Evolutionary conservation across 2,888 invertebrate species (phyloP), one percentile per base, ranked within the genome.

Genomic region (Crepidodera aurea): DNA sequence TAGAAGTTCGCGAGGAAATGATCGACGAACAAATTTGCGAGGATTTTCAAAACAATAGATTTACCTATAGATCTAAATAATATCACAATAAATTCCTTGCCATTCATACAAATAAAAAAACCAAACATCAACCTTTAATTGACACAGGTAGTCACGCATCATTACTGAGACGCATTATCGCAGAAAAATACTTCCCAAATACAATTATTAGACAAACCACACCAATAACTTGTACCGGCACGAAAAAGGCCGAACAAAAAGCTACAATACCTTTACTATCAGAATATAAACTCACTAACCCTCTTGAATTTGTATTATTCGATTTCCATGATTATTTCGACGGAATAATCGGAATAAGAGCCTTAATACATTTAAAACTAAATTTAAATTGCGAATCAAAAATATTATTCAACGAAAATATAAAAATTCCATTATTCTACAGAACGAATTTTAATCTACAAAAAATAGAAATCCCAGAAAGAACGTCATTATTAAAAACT

Each of bases 271-370:
- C 65, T 5, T 13, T 51, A 29, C 55, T 65, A 29, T 18, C 42
- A 8, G 65, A 65, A 44, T 55, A 44, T 37, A 8, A 15, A 18
- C 3, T 42, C 1, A 19, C 27, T 1, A n/a, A 7, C 13, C 18
- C 4, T 5, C 4, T 65, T 19, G 56, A 62, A 1, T 55, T 44
- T 25, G n/a, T 62, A 19, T 22, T 62, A 7, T 62, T 50, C 22
- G 25, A 48, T 18, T 62, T 62, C 46, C 55, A 62, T 22, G 59
- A 62, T 6, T 62, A 56, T 51, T 65, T 60, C 16, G 65, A 65
- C 16, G 60, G 59, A 29, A 62, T 65, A 15, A 34, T 65, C 34
- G 62, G 65, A 12, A 46, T 65, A 25, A 48, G 37, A 39, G 62
- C 62, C 12, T 13, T 65, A 19, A n/a, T 10, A 25, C 55, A 51